Evolutionary conservation across 2,797 vertebrate genomes (phyloP), one percentile per base, ranked within the genome.

Genomic region (Tapera naevia): DNA sequence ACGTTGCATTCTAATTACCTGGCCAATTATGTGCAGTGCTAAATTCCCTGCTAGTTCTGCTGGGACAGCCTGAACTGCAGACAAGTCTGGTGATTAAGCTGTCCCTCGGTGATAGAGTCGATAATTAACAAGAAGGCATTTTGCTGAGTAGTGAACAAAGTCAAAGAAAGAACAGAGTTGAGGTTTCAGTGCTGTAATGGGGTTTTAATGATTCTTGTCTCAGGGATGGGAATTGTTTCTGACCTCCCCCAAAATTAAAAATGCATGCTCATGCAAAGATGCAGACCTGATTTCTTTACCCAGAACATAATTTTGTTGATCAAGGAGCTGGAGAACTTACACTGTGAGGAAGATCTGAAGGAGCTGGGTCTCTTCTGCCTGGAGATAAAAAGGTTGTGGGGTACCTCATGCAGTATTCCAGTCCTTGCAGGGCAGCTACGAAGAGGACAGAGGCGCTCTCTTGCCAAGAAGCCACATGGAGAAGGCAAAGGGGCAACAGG

Each of bases 111-210:
- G 94, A 89, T 92, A 70, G 91, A 95, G 89, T 84, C 23, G 79
- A 91, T 97, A 95, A 96, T 94, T 96, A 96, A 94, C 92, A 86
- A 90, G 89, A 86, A 86, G 33, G 60, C 43, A 7, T 96, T 95
- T 92, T 96, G 94, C 88, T 94, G 94, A 93, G 79, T 95, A 92
- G 88, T 86, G 93, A 95, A 81, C 80, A 92, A 97, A 97, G 95
- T 94, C 80, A 93, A 91, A 84, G 90, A 85, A 91, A 81, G 74
- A 96, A 66, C 41, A 76, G 89, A 92, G 80, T 53, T 17, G 50
- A 91, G 72, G 93, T 94, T 87, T 95, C 71, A 95, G 0, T 69
- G 83, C 43, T 86, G 76, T 91, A 93, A 93, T 90, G 75, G 7
- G 24, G 69, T 94, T 94, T 93, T 95, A 93, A 94, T 94, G 65